Conservation (phyloP, 2,113 vertebrate species). For the Aramus guarauna region DNA sequence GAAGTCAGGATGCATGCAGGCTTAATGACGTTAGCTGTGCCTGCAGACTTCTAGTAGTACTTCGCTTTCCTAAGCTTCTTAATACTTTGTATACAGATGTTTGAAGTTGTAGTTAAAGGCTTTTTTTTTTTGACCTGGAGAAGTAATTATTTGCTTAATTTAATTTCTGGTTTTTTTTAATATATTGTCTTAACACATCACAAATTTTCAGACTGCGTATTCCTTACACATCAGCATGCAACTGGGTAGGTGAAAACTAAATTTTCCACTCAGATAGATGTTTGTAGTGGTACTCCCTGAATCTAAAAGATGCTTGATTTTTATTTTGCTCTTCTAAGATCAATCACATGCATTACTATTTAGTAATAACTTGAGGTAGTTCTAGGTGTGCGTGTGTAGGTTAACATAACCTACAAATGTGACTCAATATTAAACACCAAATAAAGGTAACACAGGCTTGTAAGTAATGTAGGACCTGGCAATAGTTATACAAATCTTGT, state of each 20-base stretch:
- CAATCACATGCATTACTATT: background rate
- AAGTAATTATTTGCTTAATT: background rate
- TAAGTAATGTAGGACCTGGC: background rate
- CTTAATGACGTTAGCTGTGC: background rate
- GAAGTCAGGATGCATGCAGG: background rate
- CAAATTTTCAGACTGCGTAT: background rate
- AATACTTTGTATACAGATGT: background rate
- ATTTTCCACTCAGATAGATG: background rate
- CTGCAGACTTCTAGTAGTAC: background rate
- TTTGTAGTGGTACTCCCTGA: background rate
- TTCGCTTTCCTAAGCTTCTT: background rate
- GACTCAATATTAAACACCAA: background rate
- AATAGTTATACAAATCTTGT: background rate
- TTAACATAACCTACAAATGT: background rate
- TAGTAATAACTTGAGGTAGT: background rate
- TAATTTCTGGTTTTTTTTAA: background rate
- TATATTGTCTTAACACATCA: background rate
- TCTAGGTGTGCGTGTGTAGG: background rate
- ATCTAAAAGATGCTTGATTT: background rate
- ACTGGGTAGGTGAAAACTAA: background rate
- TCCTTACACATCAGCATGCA: background rate
- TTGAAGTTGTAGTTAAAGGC: background rate
- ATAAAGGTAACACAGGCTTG: background rate
- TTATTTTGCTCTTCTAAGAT: background rate
- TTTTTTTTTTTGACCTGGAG: no score